A percentile compares a stretch with the other conserved stretches of the same genome.
Evolutionary conservation across 2,113 vertebrate species (phyloP).

Genomic region (Drymodes brunneopygia): DNA sequence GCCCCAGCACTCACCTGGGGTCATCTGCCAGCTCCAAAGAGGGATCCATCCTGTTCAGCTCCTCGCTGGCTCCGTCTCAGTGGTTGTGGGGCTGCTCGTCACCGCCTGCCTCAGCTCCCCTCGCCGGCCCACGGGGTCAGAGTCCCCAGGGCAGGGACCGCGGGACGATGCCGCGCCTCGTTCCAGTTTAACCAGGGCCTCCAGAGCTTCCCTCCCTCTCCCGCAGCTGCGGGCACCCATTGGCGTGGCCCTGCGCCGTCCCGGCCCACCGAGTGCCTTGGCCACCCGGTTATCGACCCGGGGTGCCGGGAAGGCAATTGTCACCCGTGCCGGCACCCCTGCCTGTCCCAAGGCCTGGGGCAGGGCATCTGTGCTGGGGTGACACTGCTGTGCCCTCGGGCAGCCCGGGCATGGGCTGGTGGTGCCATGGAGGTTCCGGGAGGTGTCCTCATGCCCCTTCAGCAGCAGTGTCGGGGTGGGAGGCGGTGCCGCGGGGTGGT

Average conservation of each 20-base stretch:
- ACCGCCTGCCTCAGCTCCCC: neutral
- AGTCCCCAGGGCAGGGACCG: constrained; percentile 40
- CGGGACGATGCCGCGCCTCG: neutral
- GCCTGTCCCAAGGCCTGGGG: accelerated
- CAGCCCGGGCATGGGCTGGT: accelerated
- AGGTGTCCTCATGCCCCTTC: accelerated
- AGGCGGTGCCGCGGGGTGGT: accelerated
- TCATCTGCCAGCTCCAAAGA: constrained; percentile 18
- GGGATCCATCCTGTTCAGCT: constrained; percentile 15
- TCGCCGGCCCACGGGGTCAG: neutral
- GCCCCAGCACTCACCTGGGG: neutral
- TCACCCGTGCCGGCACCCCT: accelerated
- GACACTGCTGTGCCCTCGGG: neutral
- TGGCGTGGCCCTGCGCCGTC: neutral
- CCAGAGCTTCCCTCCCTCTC: neutral
- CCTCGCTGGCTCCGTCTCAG: neutral
- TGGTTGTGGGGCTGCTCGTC: neutral
- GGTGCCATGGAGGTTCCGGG: neutral
- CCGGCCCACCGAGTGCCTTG: neutral
- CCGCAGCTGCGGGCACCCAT: neutral
- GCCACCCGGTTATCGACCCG: neutral
- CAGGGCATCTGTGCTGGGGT: neutral
- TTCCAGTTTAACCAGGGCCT: neutral
- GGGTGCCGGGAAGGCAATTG: neutral
- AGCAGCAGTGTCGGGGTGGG: accelerated